phyloP scores from a whole-genome alignment of 2,797 vertebrate genomes.

The Fundulus diaphanus region DNA sequence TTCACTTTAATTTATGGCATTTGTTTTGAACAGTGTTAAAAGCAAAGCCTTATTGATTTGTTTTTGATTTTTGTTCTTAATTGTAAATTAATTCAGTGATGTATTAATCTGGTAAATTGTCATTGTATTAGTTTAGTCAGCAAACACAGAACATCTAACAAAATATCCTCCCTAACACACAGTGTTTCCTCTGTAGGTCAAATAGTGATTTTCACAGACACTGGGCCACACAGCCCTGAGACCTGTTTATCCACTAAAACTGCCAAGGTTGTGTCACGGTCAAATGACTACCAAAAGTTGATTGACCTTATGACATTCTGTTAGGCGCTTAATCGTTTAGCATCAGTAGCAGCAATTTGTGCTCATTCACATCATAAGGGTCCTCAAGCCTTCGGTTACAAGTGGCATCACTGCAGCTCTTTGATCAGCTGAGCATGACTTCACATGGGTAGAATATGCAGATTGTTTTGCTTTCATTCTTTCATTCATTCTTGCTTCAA shows the following conservation, averaged over 20 bases:
- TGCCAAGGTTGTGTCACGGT: slow-evolving; percentile 63
- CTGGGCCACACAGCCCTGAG: slow-evolving; percentile 10
- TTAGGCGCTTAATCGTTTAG: slow-evolving; percentile 68
- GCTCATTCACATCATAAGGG: slow-evolving; percentile 65
- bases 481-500: slow-evolving; percentile 19
- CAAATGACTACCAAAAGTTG: slow-evolving; percentile 76
- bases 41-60: not conserved
- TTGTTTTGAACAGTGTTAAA: not conserved
- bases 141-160: not conserved
- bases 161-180: not conserved
- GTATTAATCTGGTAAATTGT: too few species aligned
- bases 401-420: slow-evolving; percentile 62
- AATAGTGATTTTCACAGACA: slow-evolving; percentile 5
- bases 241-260: slow-evolving; percentile 55
- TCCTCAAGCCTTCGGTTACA: slow-evolving; percentile 73
- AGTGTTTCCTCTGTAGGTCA: not conserved
- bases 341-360: slow-evolving; percentile 72
- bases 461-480: slow-evolving; percentile 55
- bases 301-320: slow-evolving; percentile 72
- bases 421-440: slow-evolving; percentile 77
- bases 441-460: slow-evolving; percentile 74
- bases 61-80: not conserved
- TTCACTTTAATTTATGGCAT: not conserved
- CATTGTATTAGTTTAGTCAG: not conserved
- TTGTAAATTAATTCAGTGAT: not conserved